Conservation (phyloP, 1,140 invertebrate genomes). For the Caenorhabditis brenneri region DNA sequence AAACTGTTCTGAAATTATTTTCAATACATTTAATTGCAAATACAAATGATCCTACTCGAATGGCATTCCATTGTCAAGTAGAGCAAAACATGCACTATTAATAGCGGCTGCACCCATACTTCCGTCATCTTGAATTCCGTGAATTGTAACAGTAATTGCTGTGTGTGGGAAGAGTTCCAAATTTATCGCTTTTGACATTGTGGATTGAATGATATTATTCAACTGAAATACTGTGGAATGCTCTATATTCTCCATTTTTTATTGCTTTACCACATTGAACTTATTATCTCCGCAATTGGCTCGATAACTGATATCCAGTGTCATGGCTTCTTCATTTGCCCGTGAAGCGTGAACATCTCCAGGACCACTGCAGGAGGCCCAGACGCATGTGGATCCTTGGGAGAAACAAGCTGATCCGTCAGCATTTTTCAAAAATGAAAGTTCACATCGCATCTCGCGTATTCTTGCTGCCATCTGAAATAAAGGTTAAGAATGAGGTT, state of each 20-base stretch:
- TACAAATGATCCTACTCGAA: neutral
- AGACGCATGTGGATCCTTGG: slow-evolving; percentile 43
- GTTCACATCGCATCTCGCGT: slow-evolving; percentile 27
- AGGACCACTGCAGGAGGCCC: slow-evolving; percentile 48
- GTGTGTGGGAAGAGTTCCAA: slow-evolving; percentile 34
- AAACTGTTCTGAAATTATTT: slow-evolving; percentile 41
- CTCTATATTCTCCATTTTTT: neutral
- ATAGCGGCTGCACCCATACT: slow-evolving; percentile 26
- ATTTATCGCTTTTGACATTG: slow-evolving; percentile 27
- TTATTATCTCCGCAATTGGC: slow-evolving; percentile 13
- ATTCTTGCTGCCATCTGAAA: slow-evolving; percentile 18
- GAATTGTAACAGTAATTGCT: slow-evolving; percentile 37
- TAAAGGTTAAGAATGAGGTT: no score
- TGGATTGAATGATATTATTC: slow-evolving; percentile 31
- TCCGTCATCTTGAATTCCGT: slow-evolving; percentile 43
- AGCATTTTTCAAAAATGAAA: slow-evolving; percentile 22
- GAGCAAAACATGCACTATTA: slow-evolving; percentile 34
- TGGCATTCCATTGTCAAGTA: slow-evolving; percentile 50
- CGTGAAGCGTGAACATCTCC: slow-evolving; percentile 46
- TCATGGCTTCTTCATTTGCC: slow-evolving; percentile 19
- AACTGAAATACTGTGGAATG: neutral
- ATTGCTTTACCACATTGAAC: slow-evolving; percentile 6
- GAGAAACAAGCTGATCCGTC: slow-evolving; percentile 44
- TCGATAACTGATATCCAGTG: slow-evolving; percentile 46
- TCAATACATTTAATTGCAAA: neutral